These are phyloP conservation scores for Galeopterus variegatus DNA, from an alignment of 2,113 vertebrate genomes.

Conservation along the genomic window DNA sequence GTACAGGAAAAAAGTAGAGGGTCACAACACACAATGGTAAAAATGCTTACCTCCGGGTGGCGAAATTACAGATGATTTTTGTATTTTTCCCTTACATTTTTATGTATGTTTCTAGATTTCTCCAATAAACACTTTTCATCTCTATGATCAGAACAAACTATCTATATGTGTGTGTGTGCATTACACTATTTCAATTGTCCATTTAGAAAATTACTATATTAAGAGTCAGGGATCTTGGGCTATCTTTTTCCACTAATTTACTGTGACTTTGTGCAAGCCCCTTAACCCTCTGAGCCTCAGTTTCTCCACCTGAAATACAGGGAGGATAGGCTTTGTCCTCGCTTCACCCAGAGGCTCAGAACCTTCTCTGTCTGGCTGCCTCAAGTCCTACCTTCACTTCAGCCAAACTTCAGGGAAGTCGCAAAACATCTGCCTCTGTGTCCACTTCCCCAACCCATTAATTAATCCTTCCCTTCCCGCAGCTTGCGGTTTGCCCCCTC, in stretches of 20 bases:
- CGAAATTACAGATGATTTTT: neutral
- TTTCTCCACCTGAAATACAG: neutral
- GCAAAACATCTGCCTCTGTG: neutral
- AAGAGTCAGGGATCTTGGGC: neutral
- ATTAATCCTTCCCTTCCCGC: neutral
- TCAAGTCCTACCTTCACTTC: neutral
- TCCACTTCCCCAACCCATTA: neutral
- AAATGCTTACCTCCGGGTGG: neutral
- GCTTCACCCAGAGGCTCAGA: neutral
- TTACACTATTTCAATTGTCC: neutral
- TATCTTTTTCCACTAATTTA: neutral
- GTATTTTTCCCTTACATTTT: neutral
- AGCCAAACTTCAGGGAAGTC: neutral
- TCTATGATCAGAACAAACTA: neutral
- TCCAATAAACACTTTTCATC: neutral
- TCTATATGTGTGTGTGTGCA: neutral
- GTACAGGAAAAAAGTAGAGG: neutral
- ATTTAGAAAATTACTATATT: neutral
- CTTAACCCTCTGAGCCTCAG: neutral
- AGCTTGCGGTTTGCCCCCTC: neutral
- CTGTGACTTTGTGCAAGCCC: neutral
- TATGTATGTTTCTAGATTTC: slow-evolving; percentile 18
- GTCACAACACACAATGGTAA: neutral
- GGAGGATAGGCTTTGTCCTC: neutral
- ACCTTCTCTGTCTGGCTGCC: neutral